Evolutionary conservation across 1,140 invertebrate species (phyloP).

Genomic region (Drosophila equinoxialis): DNA sequence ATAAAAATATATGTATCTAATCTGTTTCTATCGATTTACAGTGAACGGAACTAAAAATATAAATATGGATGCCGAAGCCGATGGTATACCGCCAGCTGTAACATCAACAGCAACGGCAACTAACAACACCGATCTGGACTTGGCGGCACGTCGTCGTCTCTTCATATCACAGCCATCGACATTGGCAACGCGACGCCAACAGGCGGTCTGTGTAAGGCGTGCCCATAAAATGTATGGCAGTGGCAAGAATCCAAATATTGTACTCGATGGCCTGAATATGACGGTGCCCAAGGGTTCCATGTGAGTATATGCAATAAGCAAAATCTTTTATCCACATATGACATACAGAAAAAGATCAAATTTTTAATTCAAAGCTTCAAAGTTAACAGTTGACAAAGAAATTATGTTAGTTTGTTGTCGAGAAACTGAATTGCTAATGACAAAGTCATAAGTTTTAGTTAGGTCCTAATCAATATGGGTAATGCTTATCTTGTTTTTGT

Average conservation of each 20-base stretch:
- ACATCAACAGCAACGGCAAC: slow-evolving; percentile 60
- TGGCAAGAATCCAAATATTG: slow-evolving; percentile 92
- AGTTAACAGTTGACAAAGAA: too few relatives aligned
- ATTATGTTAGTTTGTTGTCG: too few relatives aligned
- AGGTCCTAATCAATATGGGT: too few relatives aligned
- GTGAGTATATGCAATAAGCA: slow-evolving; percentile 86
- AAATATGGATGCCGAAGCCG: slow-evolving; percentile 77
- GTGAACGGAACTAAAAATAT: slow-evolving; percentile 17
- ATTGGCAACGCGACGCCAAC: slow-evolving; percentile 88
- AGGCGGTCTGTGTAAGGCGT: slow-evolving; percentile 91
- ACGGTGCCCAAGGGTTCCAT: slow-evolving; percentile 95
- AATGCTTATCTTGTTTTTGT: too few relatives aligned
- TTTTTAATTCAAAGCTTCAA: not conserved
- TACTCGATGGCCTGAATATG: slow-evolving; percentile 94
- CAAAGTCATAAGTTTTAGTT: too few relatives aligned
- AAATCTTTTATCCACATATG: not conserved
- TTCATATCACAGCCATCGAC: slow-evolving; percentile 88
- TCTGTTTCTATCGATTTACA: slow-evolving; percentile 42
- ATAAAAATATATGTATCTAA: slow-evolving; percentile 31
- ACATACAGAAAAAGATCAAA: not conserved
- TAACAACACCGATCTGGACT: slow-evolving; percentile 68
- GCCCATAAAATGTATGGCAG: slow-evolving; percentile 94
- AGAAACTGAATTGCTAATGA: too few relatives aligned
- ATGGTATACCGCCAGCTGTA: slow-evolving; percentile 72
- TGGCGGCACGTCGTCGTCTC: slow-evolving; percentile 80